Evolutionary conservation across 2,888 invertebrate genomes (phyloP), one percentile per base, ranked within the genome.

Genomic region (Blastobasis lacticolella): DNA sequence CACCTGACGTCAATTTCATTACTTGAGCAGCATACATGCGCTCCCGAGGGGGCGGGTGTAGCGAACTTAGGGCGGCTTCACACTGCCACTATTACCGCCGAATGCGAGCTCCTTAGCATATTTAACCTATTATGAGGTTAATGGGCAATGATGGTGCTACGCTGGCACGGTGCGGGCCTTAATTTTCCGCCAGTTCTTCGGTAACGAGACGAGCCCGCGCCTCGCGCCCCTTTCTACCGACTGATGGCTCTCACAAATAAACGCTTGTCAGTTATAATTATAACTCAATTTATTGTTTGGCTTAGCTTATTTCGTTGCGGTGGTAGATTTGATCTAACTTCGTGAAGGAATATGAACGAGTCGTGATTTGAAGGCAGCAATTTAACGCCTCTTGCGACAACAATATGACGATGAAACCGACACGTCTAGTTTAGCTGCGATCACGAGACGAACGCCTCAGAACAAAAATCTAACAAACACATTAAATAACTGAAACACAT

Each of bases 71-170:
- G 59, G 56, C 63, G 60, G 57, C 61, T 63, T 59, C 62, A 55
- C 58, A 55, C 59, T 60, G 66, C 58, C 62, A 69, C 73, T 75
- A 71, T 72, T 69, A 74, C 68, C 66, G 71, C 60, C 69, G 67
- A 71, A 69, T 68, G 68, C 63, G 61, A 60, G 66, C 76, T 79
- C 69, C 74, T 83, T 82, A 80, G 78, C 82, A 82, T 85, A 82
- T 83, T 85, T 77, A 78, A 78, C 75, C 74, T 78, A 78, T 82
- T 83, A 81, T 72, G 69, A 75, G 75, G 78, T 79, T 81, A 85
- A 85, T 83, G 79, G 81, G 75, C 76, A 75, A 78, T 79, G 78
- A 76, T 69, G 75, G 66, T 62, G 71, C 64, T 23, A 23, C 23
- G 68, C 66, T 70, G 61, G 60, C 63, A 62, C 61, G 64, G 64